Base-by-base conservation (phyloP, 2,113 vertebrate species). In the Brienomyrus longianalis region DNA sequence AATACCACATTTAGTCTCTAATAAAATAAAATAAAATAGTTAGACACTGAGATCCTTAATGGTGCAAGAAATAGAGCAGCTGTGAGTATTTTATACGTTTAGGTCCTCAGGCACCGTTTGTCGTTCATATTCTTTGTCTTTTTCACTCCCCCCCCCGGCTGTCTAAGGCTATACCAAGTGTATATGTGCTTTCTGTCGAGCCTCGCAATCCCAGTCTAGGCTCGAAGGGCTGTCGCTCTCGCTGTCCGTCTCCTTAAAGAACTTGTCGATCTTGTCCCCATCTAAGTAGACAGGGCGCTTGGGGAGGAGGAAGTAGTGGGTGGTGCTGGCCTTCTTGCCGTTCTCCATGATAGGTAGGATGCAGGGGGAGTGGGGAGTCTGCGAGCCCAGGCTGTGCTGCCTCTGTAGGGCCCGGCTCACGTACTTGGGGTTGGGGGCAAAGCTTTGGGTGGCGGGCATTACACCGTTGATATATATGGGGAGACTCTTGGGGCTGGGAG, bases 371-470 rank as follows among this genome's bases (percentile, higher is more conserved):
- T 89, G 83, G 11, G 93, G 56, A 15, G 92, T 89, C 0, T 93
- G 92, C 5, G 95, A 93, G 13, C 97, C 96, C 66, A 97, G 97
- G 43, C 96, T 97, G 88, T 95, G 95, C 94, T 97, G 97, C 94
- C 97, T 96, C 88, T 97, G 97, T 48, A 97, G 94, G 8, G 96
- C 96, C 94, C 97, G 98, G 93, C 98, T 99, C 89, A 99, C 98
- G 0, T 99, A 99, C 50, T 99, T 97, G 1, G 98, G 98, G 91
- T 99, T 97, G 2, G 98, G 97, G 87, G 98, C 98, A 90, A 99
- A 99, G 92, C 98, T 99, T 95, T 99, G 98, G 0, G 98, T 99
- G 0, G 97, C 97, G 43, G 98, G 98, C 98, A 99, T 99, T 86
- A 99, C 97, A 77, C 98, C 98, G 0, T 99, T 98, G 95, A 98